Evolutionary conservation across 37 sponge, comb jelly and placozoan species (phyloP).

Genomic region (Haliclona indistincta): DNA sequence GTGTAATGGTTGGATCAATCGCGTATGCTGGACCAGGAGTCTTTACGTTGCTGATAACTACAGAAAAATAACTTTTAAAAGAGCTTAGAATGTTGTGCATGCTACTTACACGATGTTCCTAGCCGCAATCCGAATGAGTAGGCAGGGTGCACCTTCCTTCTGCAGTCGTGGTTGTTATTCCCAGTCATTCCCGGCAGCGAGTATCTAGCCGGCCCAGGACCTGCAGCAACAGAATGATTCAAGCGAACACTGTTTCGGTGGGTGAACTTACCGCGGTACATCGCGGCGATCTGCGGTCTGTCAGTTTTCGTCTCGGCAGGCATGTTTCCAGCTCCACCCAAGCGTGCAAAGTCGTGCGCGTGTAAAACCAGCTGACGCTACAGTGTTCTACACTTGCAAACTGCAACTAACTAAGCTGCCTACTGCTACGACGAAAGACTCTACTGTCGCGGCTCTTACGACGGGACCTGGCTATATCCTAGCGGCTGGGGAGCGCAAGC

Average conservation of each 20-base stretch:
- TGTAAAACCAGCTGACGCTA: background rate
- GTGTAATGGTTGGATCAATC: constrained; percentile 80
- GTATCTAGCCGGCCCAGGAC: constrained; percentile 94
- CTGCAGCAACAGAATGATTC: constrained; percentile 16
- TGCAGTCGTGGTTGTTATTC: constrained; percentile 62
- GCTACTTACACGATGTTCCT: constrained; percentile 62
- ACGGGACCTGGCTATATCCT: too few species aligned
- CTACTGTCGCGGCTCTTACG: too few species aligned
- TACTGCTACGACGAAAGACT: too few species aligned
- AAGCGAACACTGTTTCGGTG: background rate
- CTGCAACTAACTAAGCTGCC: background rate
- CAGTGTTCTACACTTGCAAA: too few species aligned
- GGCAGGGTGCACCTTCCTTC: constrained; percentile 68
- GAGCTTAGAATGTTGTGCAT: background rate
- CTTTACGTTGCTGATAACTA: constrained; percentile 78
- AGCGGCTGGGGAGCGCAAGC: too few species aligned
- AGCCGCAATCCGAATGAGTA: constrained; percentile 86
- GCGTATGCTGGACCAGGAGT: constrained; percentile 90
- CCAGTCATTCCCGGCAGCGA: constrained; percentile 80
- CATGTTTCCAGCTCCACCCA: too few species aligned
- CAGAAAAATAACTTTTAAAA: background rate
- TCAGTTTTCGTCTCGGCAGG: too few species aligned
- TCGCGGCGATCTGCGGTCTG: constrained; percentile 77
- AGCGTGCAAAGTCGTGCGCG: background rate
- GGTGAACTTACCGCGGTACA: constrained; percentile 71